Evolutionary conservation across 2,888 invertebrate species (phyloP), one percentile per base, ranked within the genome.

Genomic region (Timema podura): DNA sequence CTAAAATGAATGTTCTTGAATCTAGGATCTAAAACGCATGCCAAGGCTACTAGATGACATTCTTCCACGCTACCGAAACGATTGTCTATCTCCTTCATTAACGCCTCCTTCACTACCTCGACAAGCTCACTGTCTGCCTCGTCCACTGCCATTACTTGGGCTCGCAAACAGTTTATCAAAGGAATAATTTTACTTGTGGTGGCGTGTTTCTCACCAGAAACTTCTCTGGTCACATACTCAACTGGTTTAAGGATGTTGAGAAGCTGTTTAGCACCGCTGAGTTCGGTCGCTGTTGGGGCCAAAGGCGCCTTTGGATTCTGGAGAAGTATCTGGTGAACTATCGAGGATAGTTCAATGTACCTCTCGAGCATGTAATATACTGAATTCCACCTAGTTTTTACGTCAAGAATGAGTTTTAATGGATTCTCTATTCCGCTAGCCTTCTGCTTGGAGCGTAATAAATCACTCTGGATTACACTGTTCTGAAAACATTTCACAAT

Each of bases 391-490:
- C 51, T 1, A 51, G 51, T 51, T 51, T 51, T 51, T 51, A 51
- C 51, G n/a, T 51, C 51, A 51, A 51, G 51, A n/a, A 51, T 51
- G 11, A 51, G n/a, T 51, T 51, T 51, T 51, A 51, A n/a, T 51
- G 51, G 51, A 51, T 51, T 51, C 3, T 30, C 30, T 1, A 30
- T 30, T 30, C 3, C 2, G 30, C 30, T 30, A 51, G n/a, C n/a
- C 11, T n/a, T n/a, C n/a, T 51, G 51, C n/a, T 51, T 51, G 2
- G 51, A 51, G 2, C 51, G 51, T 51, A 51, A 51, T 51, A n/a
- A 13, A n/a, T 51, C 51, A 51, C 51, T 51, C n/a, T 51, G 11
- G 3, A 51, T 3, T n/a, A 51, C 51, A 51, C 51, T 51, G n/a
- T n/a, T n/a, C n/a, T n/a, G 30, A n/a, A n/a, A 51, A 51, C 1